Evolutionary conservation across 2,113 vertebrate genomes (phyloP), one percentile per base, ranked within the genome.

Genomic region (Notothenia coriiceps): DNA sequence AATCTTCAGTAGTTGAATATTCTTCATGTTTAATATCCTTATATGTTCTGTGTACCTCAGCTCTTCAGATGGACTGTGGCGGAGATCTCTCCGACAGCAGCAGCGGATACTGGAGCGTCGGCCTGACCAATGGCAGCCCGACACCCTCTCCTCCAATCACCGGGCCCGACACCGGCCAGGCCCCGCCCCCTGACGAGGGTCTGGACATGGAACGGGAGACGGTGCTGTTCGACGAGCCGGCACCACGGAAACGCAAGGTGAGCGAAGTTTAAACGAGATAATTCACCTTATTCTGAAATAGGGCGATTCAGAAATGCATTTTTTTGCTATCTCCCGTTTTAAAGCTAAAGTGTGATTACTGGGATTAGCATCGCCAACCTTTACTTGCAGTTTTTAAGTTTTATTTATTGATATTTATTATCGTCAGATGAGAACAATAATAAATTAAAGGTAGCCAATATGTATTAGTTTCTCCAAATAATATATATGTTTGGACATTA

Each of bases 21-120:
- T 6, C 51, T 52, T 10, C 17, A 52, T 18, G 8, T 29, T 29
- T 29, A 29, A 29, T 29, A 29, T 29, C 29, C 29, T 29, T 10
- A 2, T 51, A 8, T 7, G 6, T n/a, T 14, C 13, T n/a, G 4
- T 66, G n/a, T 63, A 8, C 61, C 11, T 14, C 83, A 94, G 93
- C 79, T 18, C 69, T 82, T 47, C 74, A 20, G 10, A 82, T 77
- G 76, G 92, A 85, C 2, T 64, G 66, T 1, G 79, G 88, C 0
- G 46, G 87, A 0, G 93, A 95, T 56, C 84, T 96, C 64, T 97
- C 96, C 0, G 97, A 97, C 85, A 96, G 96, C 70, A 97, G 96
- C 94, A 96, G 96, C 0, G 97, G 97, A 10, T 97, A 96, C 94
- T 98, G 97, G 97, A 98, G 97, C 0, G 93, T 93, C 2, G 94